A percentile compares a stretch with the other conserved stretches of the same genome.
phyloP scores from a whole-genome alignment of 1,140 invertebrate genomes.

The Nilaparvata lugens region DNA sequence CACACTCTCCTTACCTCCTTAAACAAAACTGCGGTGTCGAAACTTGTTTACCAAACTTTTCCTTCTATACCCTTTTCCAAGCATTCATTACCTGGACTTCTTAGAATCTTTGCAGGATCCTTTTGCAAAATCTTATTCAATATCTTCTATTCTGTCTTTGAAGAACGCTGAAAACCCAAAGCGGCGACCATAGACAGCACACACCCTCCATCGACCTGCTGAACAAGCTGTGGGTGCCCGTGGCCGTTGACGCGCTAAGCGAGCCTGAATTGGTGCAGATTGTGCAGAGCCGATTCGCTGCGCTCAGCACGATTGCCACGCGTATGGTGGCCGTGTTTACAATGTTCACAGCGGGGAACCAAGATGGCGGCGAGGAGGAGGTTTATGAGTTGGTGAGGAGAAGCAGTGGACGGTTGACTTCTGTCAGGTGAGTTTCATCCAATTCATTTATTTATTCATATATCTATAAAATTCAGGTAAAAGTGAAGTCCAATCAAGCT shows the following conservation, averaged over 20 bases:
- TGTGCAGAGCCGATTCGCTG: constrained; percentile 57
- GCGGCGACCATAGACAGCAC: constrained; percentile 52
- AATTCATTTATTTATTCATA: no score
- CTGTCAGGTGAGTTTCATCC: constrained; percentile 45
- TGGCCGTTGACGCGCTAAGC: constrained; percentile 72
- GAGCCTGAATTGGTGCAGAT: constrained; percentile 58
- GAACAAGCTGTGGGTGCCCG: constrained; percentile 73
- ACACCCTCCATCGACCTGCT: constrained; percentile 52
- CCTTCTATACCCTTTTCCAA: no score
- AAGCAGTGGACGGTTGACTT: constrained; percentile 50
- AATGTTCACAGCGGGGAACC: constrained; percentile 61
- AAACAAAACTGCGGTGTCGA: no score
- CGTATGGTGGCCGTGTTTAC: constrained; percentile 79
- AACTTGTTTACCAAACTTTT: no score
- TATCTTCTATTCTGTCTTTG: constrained; percentile 26
- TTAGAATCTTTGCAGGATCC: no score
- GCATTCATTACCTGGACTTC: no score
- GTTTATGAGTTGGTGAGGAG: background rate
- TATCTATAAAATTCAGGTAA: no score
- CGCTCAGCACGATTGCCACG: constrained; percentile 59
- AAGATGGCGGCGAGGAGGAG: constrained; percentile 32
- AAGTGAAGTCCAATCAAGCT: no score
- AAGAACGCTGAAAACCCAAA: constrained; percentile 46
- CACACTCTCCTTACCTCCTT: no score
- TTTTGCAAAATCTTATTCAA: no score